Evolutionary conservation across 2,113 vertebrate genomes (phyloP).

Genomic region (Pelecanoides urinatrix): DNA sequence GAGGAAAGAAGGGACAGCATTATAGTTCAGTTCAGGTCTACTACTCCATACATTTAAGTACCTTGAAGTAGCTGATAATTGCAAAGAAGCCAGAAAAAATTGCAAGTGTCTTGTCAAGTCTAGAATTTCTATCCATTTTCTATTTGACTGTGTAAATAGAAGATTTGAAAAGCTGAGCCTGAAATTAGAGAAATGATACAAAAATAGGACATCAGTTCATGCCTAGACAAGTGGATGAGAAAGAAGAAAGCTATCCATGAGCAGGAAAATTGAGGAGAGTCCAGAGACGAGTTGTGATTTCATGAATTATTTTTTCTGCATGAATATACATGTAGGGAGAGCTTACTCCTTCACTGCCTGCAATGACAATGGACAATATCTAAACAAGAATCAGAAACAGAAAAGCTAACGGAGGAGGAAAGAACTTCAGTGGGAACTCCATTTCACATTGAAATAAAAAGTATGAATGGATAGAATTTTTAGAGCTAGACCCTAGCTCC

Average conservation of each 20-base stretch:
- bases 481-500: background rate
- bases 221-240: background rate
- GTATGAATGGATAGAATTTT: background rate
- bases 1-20: background rate
- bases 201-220: background rate
- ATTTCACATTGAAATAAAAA: background rate
- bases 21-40: background rate
- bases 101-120: background rate
- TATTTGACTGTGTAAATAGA: background rate
- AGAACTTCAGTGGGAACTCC: background rate
- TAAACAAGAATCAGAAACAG: background rate
- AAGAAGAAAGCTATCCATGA: background rate
- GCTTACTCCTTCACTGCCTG: background rate
- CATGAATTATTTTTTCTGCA: background rate
- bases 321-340: background rate
- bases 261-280: background rate
- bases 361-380: background rate
- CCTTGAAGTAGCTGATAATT: background rate
- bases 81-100: background rate
- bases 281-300: background rate
- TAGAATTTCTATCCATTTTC: background rate
- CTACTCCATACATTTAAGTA: background rate
- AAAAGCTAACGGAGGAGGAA: background rate
- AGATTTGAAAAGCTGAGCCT: background rate
- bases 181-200: background rate